A percentile compares a stretch with the other conserved stretches of the same genome.
Evolutionary conservation across 2,113 vertebrate genomes (phyloP).

Genomic region (Circaetus gallicus): DNA sequence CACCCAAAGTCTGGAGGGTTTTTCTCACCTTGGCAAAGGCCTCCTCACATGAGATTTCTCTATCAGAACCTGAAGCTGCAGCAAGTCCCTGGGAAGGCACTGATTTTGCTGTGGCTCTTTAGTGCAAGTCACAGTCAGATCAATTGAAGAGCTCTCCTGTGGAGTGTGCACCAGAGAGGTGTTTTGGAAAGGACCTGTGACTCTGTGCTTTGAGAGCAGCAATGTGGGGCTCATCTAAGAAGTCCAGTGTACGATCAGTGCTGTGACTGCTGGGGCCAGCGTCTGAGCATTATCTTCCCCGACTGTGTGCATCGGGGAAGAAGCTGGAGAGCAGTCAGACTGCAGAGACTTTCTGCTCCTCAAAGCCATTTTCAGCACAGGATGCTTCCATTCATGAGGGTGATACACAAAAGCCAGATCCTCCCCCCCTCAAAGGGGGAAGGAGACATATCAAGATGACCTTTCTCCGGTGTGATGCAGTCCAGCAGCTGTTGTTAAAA

Average conservation of each 20-base stretch:
- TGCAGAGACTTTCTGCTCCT: neutral
- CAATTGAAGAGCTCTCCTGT: neutral
- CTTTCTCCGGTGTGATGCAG: neutral
- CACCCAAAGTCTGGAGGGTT: neutral
- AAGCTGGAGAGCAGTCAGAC: neutral
- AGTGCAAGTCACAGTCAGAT: neutral
- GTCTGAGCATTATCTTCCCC: neutral
- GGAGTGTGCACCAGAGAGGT: neutral
- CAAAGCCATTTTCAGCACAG: neutral
- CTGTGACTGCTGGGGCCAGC: accelerated
- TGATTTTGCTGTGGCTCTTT: neutral
- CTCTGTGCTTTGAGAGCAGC: neutral
- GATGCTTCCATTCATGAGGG: neutral
- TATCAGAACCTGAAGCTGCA: neutral
- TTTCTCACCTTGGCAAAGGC: neutral
- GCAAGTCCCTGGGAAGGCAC: neutral
- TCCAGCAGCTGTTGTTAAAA: neutral
- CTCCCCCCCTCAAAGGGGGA: neutral
- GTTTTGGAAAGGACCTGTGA: neutral
- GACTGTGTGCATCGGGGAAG: accelerated
- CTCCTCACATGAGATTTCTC: neutral
- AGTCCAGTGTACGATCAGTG: neutral
- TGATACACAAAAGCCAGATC: neutral
- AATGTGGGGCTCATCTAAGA: neutral
- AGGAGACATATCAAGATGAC: neutral